Evolutionary conservation across 2,888 invertebrate genomes (phyloP), one percentile per base, ranked within the genome.

Genomic region (Dioctria rufipes): DNA sequence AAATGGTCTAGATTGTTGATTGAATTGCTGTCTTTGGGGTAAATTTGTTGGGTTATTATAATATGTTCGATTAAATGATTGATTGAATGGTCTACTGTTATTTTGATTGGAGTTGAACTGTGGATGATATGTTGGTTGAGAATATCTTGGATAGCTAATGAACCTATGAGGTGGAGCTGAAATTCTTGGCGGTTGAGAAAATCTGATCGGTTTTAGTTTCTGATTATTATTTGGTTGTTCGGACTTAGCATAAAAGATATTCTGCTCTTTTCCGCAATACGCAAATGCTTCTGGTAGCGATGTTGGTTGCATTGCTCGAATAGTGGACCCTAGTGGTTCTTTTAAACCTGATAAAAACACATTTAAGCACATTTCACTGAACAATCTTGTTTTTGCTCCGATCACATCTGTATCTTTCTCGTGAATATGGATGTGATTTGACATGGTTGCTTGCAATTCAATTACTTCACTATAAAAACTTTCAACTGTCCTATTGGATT

Each of bases 221-320:
- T 46, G 46, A 1, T 5, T 46, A 46, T 46, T 46, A 46, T 46
- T 46, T 46, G 46, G 60, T 42, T 25, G 8, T 2, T 61, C 61
- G 43, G 61, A 77, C 43, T 61, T 77, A 13, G 77, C 11, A 25
- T 63, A 78, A 25, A 49, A 46, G 8, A 78, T 78, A 40, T 80
- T 80, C 42, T 80, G 79, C 39, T 80, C 79, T 69, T 80, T 40
- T 5, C 75, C 73, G 11, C 75, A 80, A 43, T n/a, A 80, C 6
- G 65, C 11, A n/a, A 51, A 80, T 3, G 77, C 67, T 13, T 4
- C 42, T 25, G 80, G 63, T 13, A 77, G 37, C 3, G 67, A 63
- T 8, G 40, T 42, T 13, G 66, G 69, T 13, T 60, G 49, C 69
- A 80, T 80, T 1, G 69, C 58, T 5, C 77, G 77, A 66, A 46